phyloP scores from a whole-genome alignment of 23 tunicate genomes.

The Ciona savignyi region DNA sequence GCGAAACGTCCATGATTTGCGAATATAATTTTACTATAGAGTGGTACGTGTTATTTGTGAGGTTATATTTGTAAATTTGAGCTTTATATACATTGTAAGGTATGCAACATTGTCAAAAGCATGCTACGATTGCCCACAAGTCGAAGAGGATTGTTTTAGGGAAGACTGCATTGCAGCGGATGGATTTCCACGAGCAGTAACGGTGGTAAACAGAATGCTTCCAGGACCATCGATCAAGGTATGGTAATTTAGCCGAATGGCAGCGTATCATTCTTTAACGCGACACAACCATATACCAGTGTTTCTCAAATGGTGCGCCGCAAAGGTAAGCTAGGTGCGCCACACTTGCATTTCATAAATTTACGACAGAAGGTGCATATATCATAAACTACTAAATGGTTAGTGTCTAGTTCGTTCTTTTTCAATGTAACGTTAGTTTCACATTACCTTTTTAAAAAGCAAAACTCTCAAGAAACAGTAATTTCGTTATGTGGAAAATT shows the following conservation, averaged over 20 bases:
- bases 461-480: too few species aligned
- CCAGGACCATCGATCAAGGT: slow-evolving; percentile 71
- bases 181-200: slow-evolving; percentile 57
- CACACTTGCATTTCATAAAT: too few species aligned
- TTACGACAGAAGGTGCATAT: too few species aligned
- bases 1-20: slow-evolving; percentile 43
- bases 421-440: too few species aligned
- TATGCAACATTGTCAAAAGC: slow-evolving; percentile 91
- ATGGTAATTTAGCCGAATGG: background rate
- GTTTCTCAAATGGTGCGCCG: too few species aligned
- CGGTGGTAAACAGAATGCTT: slow-evolving; percentile 56
- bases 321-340: too few species aligned
- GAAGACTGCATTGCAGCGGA: slow-evolving; percentile 82
- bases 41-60: slow-evolving; percentile 79
- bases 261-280: too few species aligned
- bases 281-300: background rate
- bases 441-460: background rate
- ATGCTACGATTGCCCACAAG: slow-evolving; percentile 71
- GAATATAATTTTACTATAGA: slow-evolving; percentile 71
- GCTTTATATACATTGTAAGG: slow-evolving; percentile 22
- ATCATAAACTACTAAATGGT: too few species aligned
- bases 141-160: slow-evolving; percentile 44
- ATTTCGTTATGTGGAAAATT: too few species aligned
- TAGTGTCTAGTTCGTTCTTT: too few species aligned
- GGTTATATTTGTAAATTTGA: background rate